Conservation (phyloP, 1,140 invertebrate species). For the Panagrolaimus sp. region DNA sequence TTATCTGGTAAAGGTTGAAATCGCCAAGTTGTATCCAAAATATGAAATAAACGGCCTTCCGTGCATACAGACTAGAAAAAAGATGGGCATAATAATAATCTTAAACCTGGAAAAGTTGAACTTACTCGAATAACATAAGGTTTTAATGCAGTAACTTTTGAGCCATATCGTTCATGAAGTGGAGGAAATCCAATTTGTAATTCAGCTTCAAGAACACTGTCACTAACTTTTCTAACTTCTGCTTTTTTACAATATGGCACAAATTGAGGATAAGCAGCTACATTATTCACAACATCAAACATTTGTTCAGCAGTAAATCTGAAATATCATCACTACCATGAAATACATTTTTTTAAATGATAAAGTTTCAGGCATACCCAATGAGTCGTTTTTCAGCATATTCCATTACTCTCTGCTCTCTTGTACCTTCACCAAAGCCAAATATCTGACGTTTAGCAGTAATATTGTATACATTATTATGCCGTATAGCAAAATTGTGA, state of each 20-base stretch:
- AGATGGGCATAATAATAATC: too few species aligned
- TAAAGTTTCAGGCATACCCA: neutral
- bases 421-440: neutral
- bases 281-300: constrained; percentile 82
- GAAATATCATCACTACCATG: constrained; percentile 37
- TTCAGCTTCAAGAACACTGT: constrained; percentile 64
- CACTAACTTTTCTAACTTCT: constrained; percentile 35
- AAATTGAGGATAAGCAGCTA: constrained; percentile 81
- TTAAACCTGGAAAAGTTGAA: neutral
- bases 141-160: constrained; percentile 71
- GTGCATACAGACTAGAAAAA: constrained; percentile 70
- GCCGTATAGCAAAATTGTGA: too few species aligned
- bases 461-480: too few species aligned
- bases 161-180: constrained; percentile 77
- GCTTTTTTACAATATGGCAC: constrained; percentile 80
- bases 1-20: constrained; percentile 79
- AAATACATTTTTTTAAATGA: constrained; percentile 24
- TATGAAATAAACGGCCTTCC: constrained; percentile 82
- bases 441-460: neutral
- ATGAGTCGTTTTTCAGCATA: constrained; percentile 7
- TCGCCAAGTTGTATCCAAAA: constrained; percentile 82
- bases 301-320: constrained; percentile 92
- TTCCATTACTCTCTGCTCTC: neutral
- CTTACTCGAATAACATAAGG: constrained; percentile 67
- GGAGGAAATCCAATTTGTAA: constrained; percentile 85